Conservation (phyloP, 2,888 invertebrate species). For the Antitype chi region DNA sequence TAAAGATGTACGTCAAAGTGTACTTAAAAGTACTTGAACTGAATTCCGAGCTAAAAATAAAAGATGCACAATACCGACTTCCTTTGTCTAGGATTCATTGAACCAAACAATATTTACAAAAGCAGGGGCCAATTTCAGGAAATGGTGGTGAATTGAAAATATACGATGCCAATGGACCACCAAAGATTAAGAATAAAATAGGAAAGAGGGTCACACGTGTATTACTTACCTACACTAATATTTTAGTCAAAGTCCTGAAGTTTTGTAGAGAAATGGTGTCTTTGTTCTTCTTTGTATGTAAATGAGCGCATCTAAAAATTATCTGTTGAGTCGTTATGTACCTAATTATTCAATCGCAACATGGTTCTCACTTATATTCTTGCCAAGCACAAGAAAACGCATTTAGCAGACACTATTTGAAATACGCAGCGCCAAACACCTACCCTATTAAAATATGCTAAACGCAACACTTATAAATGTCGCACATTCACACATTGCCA, state of each 20-base stretch:
- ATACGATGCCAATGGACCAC: conserved; percentile 68
- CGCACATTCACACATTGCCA: conserved; percentile 48
- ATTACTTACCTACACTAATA: not conserved
- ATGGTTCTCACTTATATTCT: not conserved
- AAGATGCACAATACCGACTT: conserved; percentile 56
- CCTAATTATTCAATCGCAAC: not conserved
- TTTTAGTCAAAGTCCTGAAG: not conserved
- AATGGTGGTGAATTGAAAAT: conserved; percentile 77
- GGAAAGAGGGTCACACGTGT: not conserved
- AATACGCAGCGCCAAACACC: conserved; percentile 6
- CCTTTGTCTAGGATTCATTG: conserved; percentile 66
- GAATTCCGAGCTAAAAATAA: conserved; percentile 53
- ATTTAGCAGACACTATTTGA: not conserved
- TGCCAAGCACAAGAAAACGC: not conserved
- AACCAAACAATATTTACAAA: conserved; percentile 73
- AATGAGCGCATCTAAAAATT: not conserved
- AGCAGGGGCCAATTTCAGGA: conserved; percentile 72
- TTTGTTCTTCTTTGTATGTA: not conserved
- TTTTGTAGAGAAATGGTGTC: not conserved
- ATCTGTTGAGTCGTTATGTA: too few relatives aligned
- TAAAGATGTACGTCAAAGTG: not conserved
- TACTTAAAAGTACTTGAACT: conserved; percentile 19
- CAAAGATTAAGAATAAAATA: conserved; percentile 68
- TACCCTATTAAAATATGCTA: conserved; percentile 42
- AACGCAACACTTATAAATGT: conserved; percentile 47